Evolutionary conservation across 1,140 invertebrate genomes (phyloP).

Genomic region (Mizuhopecten yessoensis): DNA sequence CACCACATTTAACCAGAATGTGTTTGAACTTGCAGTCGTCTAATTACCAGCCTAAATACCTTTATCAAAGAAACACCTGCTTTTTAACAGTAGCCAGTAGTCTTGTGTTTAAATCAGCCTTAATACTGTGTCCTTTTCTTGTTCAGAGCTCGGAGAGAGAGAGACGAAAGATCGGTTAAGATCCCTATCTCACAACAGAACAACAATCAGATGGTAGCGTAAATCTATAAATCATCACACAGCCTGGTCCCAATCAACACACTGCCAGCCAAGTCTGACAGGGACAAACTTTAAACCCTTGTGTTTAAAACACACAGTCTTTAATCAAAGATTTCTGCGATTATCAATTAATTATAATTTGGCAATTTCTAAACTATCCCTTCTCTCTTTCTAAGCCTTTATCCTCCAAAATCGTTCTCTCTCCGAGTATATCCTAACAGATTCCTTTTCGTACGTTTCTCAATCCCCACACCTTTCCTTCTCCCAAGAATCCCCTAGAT

Average conservation of each 20-base stretch:
- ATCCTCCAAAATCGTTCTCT: not conserved
- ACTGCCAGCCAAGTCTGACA: not conserved
- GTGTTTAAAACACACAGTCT: not conserved
- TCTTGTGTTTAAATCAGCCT: conserved; percentile 9
- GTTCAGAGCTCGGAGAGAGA: not conserved
- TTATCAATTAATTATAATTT: not conserved
- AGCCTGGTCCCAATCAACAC: not conserved
- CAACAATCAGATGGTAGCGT: conserved; percentile 2
- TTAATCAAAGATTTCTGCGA: not conserved
- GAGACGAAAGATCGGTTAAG: too few relatives aligned
- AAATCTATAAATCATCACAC: not conserved
- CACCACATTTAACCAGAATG: not conserved
- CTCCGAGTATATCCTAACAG: not conserved
- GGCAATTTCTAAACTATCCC: not conserved
- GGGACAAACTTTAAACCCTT: not conserved
- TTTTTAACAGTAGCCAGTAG: conserved; percentile 12
- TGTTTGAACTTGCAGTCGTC: conserved; percentile 6
- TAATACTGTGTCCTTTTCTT: conserved; percentile 22
- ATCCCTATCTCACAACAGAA: not conserved
- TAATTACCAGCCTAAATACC: conserved; percentile 25
- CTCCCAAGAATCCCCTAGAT: not conserved
- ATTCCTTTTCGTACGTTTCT: not conserved
- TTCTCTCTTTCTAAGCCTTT: not conserved
- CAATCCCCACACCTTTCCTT: not conserved
- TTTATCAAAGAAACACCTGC: conserved; percentile 34